Conservation (phyloP, 2,888 invertebrate species). For the Papilio elwesi region DNA sequence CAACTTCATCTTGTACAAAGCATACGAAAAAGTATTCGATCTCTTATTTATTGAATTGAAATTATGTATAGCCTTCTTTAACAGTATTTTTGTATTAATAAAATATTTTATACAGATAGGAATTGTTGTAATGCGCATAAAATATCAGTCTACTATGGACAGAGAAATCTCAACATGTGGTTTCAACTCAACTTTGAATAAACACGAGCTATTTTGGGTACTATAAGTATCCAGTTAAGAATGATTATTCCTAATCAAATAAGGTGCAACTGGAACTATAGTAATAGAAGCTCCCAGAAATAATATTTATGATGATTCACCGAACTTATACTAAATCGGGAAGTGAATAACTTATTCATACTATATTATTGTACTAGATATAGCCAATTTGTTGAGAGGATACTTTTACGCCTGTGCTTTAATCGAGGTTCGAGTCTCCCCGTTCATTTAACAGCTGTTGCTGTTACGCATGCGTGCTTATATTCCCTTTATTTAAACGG, state of each 20-base stretch:
- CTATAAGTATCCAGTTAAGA: background rate
- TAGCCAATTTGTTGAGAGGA: no score
- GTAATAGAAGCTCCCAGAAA: constrained; percentile 30
- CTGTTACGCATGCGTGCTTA: no score
- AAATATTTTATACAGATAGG: no score
- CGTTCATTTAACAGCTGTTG: no score
- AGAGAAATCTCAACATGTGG: constrained; percentile 13
- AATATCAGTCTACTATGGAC: background rate
- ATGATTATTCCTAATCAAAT: constrained; percentile 15
- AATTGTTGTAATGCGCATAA: no score
- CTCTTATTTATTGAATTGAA: no score
- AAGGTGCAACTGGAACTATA: constrained; percentile 17
- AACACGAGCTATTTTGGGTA: background rate
- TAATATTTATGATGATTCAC: constrained; percentile 36
- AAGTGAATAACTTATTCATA: constrained; percentile 7
- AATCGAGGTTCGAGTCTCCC: no score
- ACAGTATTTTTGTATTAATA: no score
- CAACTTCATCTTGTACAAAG: background rate
- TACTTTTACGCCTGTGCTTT: no score
- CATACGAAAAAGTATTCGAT: background rate
- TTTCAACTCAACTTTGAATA: background rate
- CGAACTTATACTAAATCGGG: constrained; percentile 32
- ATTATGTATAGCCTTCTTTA: no score
- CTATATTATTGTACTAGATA: background rate
- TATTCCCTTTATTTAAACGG: no score